Percentiles rank a stretch among this genome's conserved stretches.
These are phyloP conservation scores for Phania funesta DNA, from an alignment of 2,888 invertebrate species.

Conservation along the genomic window DNA sequence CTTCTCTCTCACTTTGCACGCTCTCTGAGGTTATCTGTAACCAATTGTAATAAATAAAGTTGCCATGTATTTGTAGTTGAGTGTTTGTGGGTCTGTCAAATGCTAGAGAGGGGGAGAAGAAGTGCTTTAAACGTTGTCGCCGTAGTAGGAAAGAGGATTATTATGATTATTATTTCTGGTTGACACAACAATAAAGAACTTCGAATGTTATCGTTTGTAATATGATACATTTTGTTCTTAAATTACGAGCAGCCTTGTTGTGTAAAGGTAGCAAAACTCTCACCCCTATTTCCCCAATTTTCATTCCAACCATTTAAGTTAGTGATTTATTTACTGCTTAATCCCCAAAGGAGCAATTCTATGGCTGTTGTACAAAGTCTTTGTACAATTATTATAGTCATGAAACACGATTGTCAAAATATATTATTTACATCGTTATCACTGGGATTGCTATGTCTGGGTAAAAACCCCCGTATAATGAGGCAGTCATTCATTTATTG, in stretches of 20 bases:
- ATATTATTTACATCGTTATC: constrained; percentile 55
- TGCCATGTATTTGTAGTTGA: neutral
- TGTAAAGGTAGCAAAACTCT: neutral
- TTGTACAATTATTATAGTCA: constrained; percentile 26
- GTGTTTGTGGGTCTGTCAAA: neutral
- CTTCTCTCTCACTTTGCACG: neutral
- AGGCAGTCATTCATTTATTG: constrained; percentile 1
- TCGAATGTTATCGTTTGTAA: constrained; percentile 47
- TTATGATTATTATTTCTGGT: constrained; percentile 24
- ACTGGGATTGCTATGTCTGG: constrained; percentile 31
- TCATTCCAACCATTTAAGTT: constrained; percentile 15
- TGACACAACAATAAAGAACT: neutral
- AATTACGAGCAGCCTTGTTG: no score
- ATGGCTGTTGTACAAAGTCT: constrained; percentile 10
- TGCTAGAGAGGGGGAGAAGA: neutral
- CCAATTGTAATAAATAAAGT: constrained; percentile 45
- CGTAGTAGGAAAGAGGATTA: constrained; percentile 25
- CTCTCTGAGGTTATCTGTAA: constrained; percentile 34
- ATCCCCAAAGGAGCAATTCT: constrained; percentile 53
- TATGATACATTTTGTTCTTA: constrained; percentile 48
- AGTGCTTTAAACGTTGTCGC: neutral
- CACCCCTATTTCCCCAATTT: neutral
- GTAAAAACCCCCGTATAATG: constrained; percentile 40
- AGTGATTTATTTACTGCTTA: constrained; percentile 47
- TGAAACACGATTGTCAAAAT: constrained; percentile 59